Conservation (phyloP, 2,113 vertebrate genomes). For the Rana temporaria region DNA sequence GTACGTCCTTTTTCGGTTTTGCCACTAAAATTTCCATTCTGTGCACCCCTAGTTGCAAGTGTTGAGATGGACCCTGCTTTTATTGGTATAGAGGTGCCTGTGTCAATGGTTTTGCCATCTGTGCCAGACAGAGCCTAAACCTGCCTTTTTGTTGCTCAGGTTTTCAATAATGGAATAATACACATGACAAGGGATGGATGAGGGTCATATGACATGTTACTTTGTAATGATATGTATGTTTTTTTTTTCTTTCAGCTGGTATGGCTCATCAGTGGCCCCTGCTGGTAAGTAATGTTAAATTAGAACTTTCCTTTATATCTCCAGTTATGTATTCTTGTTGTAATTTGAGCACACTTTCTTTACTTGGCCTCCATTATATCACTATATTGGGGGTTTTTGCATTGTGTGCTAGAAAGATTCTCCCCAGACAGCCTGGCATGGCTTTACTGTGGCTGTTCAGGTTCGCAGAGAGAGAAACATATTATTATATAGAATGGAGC, state of each 20-base stretch:
- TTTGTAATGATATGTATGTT: no score
- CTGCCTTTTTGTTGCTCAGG: not conserved
- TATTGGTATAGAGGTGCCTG: no score
- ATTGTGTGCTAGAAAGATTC: slow-evolving; percentile 27
- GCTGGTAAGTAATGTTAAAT: no score
- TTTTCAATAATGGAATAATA: not conserved
- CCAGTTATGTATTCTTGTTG: no score
- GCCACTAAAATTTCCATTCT: no score
- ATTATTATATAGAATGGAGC: no score
- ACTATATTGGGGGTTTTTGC: not conserved
- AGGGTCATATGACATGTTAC: not conserved
- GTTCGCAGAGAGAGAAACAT: slow-evolving; percentile 50
- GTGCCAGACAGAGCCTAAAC: not conserved
- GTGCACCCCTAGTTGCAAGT: no score
- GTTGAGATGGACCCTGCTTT: no score
- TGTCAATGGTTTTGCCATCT: not conserved
- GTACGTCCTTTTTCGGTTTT: no score
- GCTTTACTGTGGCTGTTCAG: not conserved
- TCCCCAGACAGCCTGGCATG: slow-evolving; percentile 38
- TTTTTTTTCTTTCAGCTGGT: no score
- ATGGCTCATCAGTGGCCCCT: no score
- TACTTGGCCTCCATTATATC: not conserved
- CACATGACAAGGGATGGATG: not conserved
- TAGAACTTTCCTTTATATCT: not conserved
- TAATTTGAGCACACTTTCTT: no score